Conservation (phyloP, 2,797 vertebrate genomes). For the Acanthurus tractus region DNA sequence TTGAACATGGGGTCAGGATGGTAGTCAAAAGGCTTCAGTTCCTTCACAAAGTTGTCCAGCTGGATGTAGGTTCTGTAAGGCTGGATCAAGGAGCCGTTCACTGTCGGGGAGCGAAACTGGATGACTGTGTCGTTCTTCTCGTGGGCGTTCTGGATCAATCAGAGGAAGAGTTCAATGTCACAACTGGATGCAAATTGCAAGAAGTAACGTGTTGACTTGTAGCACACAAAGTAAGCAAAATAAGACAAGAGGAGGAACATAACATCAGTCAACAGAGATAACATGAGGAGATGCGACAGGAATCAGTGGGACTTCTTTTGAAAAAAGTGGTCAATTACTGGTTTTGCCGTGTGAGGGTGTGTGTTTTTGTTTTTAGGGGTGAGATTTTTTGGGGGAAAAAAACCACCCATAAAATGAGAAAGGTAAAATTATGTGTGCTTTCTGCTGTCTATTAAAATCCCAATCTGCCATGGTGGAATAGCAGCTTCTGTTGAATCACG, state of each 20-base stretch:
- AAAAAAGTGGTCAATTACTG: conserved; percentile 16
- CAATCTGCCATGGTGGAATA: conserved; percentile 36
- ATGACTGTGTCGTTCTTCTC: conserved; percentile 89
- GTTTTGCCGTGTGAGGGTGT: conserved; percentile 28
- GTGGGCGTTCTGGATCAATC: conserved; percentile 72
- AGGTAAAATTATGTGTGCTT: conserved; percentile 48
- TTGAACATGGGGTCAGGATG: conserved; percentile 91
- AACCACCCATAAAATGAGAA: conserved; percentile 12
- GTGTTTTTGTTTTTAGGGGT: conserved; percentile 10
- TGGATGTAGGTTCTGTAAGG: conserved; percentile 85
- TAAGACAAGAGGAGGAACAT: conserved; percentile 1
- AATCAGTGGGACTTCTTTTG: conserved; percentile 29
- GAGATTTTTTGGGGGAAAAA: background rate
- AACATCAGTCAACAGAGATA: background rate
- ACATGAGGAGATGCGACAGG: background rate
- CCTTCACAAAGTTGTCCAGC: conserved; percentile 88
- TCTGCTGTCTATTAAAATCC: conserved; percentile 51
- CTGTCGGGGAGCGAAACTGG: conserved; percentile 89
- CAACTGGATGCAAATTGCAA: background rate
- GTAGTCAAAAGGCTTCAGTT: conserved; percentile 90
- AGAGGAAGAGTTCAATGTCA: background rate
- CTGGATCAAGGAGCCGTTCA: conserved; percentile 83
- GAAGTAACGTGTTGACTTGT: background rate
- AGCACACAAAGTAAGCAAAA: background rate
- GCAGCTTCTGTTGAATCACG: conserved; percentile 52